Conservation (phyloP, 2,888 invertebrate genomes). For the Physocephala rufipes region DNA sequence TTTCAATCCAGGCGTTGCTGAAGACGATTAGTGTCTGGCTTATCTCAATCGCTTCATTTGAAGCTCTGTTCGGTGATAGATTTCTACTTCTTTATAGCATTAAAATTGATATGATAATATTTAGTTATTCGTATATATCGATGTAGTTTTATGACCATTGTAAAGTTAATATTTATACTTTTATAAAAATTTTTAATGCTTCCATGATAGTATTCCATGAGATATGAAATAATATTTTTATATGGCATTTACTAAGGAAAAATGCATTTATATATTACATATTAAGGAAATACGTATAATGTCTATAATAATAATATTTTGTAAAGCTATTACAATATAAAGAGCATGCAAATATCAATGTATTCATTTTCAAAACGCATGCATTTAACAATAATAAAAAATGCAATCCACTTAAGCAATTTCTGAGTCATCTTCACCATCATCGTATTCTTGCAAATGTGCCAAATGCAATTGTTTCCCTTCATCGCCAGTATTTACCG, state of each 20-base stretch:
- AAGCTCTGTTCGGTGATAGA: neutral
- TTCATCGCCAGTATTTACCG: constrained; percentile 40
- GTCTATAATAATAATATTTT: neutral
- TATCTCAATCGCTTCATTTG: neutral
- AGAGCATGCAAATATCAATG: neutral
- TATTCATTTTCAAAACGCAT: neutral
- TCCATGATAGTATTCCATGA: too few species aligned
- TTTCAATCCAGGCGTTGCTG: constrained; percentile 72
- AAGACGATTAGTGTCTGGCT: constrained; percentile 21
- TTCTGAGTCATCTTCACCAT: constrained; percentile 58
- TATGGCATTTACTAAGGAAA: neutral
- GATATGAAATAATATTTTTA: too few species aligned
- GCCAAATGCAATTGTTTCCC: constrained; percentile 66
- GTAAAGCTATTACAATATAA: neutral
- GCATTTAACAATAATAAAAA: too few species aligned
- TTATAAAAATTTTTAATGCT: too few species aligned
- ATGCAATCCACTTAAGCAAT: too few species aligned
- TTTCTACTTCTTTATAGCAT: too few species aligned
- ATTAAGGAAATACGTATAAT: neutral
- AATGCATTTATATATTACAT: neutral
- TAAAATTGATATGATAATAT: neutral
- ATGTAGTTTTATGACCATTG: neutral
- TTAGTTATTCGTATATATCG: neutral
- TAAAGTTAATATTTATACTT: too few species aligned
- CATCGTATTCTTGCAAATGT: constrained; percentile 69